These are phyloP conservation scores for Mechanitis messenoides DNA, from an alignment of 2,888 invertebrate species.

Conservation along the genomic window DNA sequence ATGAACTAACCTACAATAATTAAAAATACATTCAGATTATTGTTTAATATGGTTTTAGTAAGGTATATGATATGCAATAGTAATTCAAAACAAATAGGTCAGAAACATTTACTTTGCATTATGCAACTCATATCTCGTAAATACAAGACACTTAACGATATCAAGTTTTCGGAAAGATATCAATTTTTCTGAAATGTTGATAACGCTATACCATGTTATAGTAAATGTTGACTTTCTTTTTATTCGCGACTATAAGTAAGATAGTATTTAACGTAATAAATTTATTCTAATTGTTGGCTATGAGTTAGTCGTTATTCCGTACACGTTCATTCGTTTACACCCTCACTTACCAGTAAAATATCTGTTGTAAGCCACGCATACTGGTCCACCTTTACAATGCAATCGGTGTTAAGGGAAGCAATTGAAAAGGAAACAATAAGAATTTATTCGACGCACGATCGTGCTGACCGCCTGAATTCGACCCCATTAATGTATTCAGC, in stretches of 20 bases:
- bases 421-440: slow-evolving; percentile 39
- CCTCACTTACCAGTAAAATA: slow-evolving; percentile 24
- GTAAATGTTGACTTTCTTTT: background rate
- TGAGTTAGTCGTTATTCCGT: slow-evolving; percentile 16
- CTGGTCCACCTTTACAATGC: slow-evolving; percentile 22
- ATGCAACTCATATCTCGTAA: no score
- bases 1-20: no score
- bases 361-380: slow-evolving; percentile 21
- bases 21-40: no score
- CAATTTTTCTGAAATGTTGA: background rate
- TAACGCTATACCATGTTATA: background rate
- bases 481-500: slow-evolving; percentile 41
- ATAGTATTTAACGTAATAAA: background rate
- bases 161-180: no score
- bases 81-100: no score
- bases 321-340: slow-evolving; percentile 23
- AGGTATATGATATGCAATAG: no score
- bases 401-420: slow-evolving; percentile 23
- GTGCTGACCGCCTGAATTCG: slow-evolving; percentile 31
- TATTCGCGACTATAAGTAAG: background rate
- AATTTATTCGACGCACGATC: slow-evolving; percentile 40
- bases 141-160: no score
- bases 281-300: background rate
- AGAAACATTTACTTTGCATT: no score
- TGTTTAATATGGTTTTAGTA: no score